A percentile compares a stretch with the other conserved stretches of the same genome.
phyloP scores from a whole-genome alignment of 2,113 vertebrate species.

The Calypte anna region DNA sequence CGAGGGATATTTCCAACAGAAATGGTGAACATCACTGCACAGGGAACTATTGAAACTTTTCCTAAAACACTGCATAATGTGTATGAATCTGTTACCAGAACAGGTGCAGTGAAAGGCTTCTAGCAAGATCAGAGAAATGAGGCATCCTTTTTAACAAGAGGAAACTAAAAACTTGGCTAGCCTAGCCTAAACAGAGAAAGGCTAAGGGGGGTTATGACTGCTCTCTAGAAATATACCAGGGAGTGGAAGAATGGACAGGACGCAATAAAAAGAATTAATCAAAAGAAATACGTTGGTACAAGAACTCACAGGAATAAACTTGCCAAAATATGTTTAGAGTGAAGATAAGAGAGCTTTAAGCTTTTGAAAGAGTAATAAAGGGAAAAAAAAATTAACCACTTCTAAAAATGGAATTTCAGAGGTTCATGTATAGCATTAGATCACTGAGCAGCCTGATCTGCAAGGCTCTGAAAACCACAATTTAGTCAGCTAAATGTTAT shows the following conservation, averaged over 20 bases:
- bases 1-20: neutral
- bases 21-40: neutral
- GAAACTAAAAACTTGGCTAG: neutral
- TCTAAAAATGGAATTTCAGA: neutral
- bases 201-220: neutral
- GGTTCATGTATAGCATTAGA: neutral
- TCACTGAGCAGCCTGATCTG: neutral
- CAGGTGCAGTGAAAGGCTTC: neutral
- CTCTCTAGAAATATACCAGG: neutral
- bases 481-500: neutral
- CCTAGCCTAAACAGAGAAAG: neutral
- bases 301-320: neutral
- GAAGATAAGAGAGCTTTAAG: neutral
- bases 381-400: neutral
- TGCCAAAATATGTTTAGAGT: neutral
- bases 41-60: neutral
- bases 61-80: neutral
- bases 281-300: neutral
- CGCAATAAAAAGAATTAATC: neutral
- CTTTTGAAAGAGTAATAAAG: neutral
- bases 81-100: neutral
- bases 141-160: neutral
- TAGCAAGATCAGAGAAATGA: neutral
- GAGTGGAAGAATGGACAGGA: neutral
- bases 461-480: neutral